Conservation (phyloP, 2,113 vertebrate species). For the Daubentonia madagascariensis region DNA sequence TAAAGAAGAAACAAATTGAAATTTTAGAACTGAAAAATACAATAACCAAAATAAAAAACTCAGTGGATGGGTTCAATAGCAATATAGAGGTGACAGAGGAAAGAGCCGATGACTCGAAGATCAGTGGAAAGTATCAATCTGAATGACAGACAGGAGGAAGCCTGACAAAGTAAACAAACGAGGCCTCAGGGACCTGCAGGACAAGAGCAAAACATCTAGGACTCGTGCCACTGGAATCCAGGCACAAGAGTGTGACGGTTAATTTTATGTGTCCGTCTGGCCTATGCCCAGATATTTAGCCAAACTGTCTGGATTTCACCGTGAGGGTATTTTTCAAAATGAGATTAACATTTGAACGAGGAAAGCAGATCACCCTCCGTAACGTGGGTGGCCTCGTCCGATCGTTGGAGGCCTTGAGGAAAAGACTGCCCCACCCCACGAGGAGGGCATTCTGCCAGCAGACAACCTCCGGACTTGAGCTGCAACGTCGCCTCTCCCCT, state of each 20-base stretch:
- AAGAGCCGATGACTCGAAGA: not conserved
- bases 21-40: not conserved
- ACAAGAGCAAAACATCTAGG: not conserved
- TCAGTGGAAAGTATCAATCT: no score
- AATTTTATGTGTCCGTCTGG: not conserved
- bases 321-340: not conserved
- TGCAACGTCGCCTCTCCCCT: not conserved
- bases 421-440: not conserved
- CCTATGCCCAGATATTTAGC: not conserved
- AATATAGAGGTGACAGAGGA: not conserved
- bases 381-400: not conserved
- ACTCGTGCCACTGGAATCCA: not conserved
- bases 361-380: not conserved
- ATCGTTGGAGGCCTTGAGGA: not conserved
- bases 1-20: not conserved
- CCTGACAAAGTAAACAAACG: not conserved
- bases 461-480: not conserved
- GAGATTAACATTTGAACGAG: not conserved
- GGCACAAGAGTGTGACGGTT: not conserved
- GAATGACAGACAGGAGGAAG: not conserved
- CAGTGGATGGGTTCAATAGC: not conserved
- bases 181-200: not conserved
- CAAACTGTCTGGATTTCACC: not conserved
- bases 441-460: not conserved
- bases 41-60: not conserved